Base-by-base conservation (phyloP, 2,888 invertebrate genomes). In the Drosophila algonquin region DNA sequence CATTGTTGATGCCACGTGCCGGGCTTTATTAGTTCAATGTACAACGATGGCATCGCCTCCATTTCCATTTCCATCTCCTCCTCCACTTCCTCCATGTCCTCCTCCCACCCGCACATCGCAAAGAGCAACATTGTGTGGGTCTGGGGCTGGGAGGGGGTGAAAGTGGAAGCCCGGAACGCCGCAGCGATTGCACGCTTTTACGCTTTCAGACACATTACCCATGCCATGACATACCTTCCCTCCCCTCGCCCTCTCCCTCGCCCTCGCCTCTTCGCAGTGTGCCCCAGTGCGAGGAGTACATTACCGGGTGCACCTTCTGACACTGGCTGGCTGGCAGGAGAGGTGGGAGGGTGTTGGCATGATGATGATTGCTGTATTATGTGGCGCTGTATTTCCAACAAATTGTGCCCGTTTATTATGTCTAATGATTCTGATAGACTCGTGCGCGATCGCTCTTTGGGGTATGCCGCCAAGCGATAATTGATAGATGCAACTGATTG, bases 1-100 rank as follows among this genome's bases (percentile, higher is more conserved):
- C 91, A 92, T 92, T 92, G 92, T 92, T 90, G 87, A 90, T 83
- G 92, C 90, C 92, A 92, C 92, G 92, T 92, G 92, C 90, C 92
- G 88, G 83, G 90, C 92, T 91, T 92, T 92, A 92, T 92, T 92
- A 92, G 92, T 92, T 91, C 89, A 89, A 90, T 89, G 82, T 88
- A 81, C 72, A 77, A 77, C 86, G 80, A 67, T 77, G 84, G 76
- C 83, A 74, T 77, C 67, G 77, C 72, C 77, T 83, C 81, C 65
- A 56, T 65, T 51, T 51, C 55, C 67, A 74, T 40, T 40, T 40
- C 40, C 40, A 14, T 40, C 40, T 40, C 14, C 14, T 40, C 40
- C 14, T 40, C 40, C 14, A 70, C 53, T 12, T 12, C 35, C 40
- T 73, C 51, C 79, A 58, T 35, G 58, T 32, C 30, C 44, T 30